Percentiles rank a stretch among this genome's conserved stretches.
Conservation (phyloP, 2,113 vertebrate species). For the Oophaga pumilio region DNA sequence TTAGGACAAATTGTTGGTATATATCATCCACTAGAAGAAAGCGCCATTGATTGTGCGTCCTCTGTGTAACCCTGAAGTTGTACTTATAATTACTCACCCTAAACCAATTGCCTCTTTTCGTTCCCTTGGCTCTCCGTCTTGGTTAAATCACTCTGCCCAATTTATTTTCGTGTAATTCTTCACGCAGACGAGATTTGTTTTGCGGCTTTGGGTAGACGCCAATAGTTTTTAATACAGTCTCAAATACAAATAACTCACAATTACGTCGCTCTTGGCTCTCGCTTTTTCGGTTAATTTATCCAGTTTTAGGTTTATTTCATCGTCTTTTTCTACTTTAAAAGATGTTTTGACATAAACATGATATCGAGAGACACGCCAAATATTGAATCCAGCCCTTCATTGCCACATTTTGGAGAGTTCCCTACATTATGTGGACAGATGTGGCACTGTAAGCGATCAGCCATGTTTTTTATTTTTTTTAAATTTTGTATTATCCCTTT, state of each 20-base stretch:
- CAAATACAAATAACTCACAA: slow-evolving; percentile 29
- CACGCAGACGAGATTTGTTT: slow-evolving; percentile 10
- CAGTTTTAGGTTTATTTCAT: not conserved
- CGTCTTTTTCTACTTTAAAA: not conserved
- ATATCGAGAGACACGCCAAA: not conserved
- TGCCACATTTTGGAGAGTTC: too few species aligned
- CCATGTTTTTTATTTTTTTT: too few species aligned
- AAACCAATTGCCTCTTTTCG: not conserved
- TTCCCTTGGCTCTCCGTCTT: slow-evolving; percentile 14
- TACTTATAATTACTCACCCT: slow-evolving; percentile 37
- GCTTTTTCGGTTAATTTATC: not conserved
- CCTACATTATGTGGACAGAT: too few species aligned
- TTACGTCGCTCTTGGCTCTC: not conserved
- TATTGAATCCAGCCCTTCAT: not conserved
- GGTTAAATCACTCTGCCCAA: slow-evolving; percentile 31
- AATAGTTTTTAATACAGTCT: not conserved
- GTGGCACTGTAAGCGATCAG: too few species aligned
- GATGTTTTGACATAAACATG: not conserved
- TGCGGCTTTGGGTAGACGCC: not conserved
- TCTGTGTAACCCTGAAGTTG: slow-evolving; percentile 11
- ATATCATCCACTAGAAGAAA: slow-evolving; percentile 6
- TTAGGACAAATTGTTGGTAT: slow-evolving; percentile 28
- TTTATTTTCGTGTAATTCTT: slow-evolving; percentile 33
- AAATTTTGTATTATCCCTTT: too few species aligned
- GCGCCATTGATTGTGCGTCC: slow-evolving; percentile 22